phyloP scores from a whole-genome alignment of 2,888 invertebrate species.

The Ernsta delagoae region DNA sequence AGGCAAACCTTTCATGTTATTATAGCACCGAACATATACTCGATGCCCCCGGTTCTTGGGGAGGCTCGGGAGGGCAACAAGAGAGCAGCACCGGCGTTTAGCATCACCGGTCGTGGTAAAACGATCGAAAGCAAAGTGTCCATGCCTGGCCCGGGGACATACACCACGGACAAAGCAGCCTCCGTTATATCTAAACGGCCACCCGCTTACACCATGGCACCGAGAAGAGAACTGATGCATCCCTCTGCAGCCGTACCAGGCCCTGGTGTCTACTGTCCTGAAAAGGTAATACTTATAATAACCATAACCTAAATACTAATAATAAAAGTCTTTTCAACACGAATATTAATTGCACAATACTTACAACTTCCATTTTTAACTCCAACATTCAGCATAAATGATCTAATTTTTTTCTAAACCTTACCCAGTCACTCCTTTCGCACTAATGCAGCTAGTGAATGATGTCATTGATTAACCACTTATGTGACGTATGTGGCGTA shows the following conservation, averaged over 20 bases:
- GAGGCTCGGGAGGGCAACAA: slow-evolving; percentile 82
- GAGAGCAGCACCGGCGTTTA: slow-evolving; percentile 93
- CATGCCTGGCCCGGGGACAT: slow-evolving; percentile 94
- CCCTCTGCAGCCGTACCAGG: slow-evolving; percentile 77
- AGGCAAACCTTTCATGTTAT: slow-evolving; percentile 36
- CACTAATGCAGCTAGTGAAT: not conserved
- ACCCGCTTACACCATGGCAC: slow-evolving; percentile 95
- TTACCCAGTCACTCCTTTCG: not conserved
- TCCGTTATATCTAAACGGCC: slow-evolving; percentile 78
- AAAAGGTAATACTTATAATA: slow-evolving; percentile 72
- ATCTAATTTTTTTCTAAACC: not conserved
- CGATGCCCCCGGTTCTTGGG: slow-evolving; percentile 91
- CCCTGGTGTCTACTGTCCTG: slow-evolving; percentile 88
- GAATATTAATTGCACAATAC: not conserved
- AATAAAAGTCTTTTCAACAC: not conserved
- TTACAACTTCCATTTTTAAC: not conserved
- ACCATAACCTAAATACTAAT: too few relatives aligned
- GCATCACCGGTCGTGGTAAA: slow-evolving; percentile 93
- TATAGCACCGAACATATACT: slow-evolving; percentile 95
- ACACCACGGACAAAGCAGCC: slow-evolving; percentile 85
- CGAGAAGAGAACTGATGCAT: slow-evolving; percentile 67
- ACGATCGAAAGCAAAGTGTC: slow-evolving; percentile 67
- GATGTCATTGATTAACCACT: not conserved
- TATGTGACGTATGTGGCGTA: not conserved
- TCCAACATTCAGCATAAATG: not conserved